phyloP scores from a whole-genome alignment of 2,888 invertebrate species.

The Dusona sp. region DNA sequence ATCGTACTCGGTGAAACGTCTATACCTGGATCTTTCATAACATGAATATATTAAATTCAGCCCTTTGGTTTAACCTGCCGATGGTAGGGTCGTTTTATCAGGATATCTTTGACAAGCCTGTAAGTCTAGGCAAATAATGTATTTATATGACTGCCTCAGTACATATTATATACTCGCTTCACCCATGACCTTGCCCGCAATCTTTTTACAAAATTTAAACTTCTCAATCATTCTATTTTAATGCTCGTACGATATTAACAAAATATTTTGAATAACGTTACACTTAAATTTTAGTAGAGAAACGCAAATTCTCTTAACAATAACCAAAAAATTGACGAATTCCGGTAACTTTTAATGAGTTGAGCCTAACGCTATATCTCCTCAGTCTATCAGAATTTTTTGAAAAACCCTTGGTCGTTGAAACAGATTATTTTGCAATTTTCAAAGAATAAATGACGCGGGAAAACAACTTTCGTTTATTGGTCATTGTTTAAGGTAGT shows the following conservation, averaged over 20 bases:
- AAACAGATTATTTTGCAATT: no score
- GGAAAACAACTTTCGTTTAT: no score
- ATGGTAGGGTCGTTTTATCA: background rate
- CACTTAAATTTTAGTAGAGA: no score
- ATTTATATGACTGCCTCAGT: background rate
- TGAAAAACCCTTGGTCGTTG: no score
- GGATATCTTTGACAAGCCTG: background rate
- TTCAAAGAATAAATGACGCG: no score
- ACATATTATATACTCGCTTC: background rate
- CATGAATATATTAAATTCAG: background rate
- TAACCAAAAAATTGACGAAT: no score
- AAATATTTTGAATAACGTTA: no score
- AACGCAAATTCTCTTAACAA: no score
- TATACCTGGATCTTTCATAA: background rate
- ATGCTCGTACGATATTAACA: background rate
- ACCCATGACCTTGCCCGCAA: background rate
- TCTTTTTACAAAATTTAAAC: background rate
- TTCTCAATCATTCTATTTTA: background rate
- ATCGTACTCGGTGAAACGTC: constrained; percentile 1
- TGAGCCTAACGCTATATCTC: no score
- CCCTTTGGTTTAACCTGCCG: background rate
- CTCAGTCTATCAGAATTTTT: no score
- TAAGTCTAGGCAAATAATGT: background rate
- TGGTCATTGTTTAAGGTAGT: no score
- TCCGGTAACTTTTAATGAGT: no score